Evolutionary conservation across 1,140 invertebrate species (phyloP).

Genomic region (Homalodisca vitripennis): DNA sequence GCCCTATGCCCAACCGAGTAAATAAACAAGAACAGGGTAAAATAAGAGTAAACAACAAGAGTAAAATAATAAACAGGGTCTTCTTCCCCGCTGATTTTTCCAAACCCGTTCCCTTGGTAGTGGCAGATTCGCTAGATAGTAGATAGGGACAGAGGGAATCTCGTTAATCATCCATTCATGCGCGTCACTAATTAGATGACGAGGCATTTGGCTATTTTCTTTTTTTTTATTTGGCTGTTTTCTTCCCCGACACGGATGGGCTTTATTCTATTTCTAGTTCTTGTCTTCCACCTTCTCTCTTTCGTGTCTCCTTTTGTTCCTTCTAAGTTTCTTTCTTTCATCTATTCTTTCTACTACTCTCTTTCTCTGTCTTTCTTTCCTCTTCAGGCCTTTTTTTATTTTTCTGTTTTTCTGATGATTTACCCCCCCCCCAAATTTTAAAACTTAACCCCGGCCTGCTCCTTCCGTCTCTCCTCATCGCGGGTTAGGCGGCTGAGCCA

Average conservation of each 20-base stretch:
- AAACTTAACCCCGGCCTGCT: not conserved
- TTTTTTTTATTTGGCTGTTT: slow-evolving; percentile 29
- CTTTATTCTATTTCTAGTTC: not conserved
- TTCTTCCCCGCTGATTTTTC: not conserved
- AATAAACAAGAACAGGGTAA: slow-evolving; percentile 63
- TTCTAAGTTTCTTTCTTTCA: not conserved
- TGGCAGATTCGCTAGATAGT: not conserved
- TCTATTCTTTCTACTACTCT: not conserved
- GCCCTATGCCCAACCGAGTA: slow-evolving; percentile 61
- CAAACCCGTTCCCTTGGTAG: not conserved
- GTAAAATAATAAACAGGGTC: not conserved
- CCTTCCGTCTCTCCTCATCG: not conserved
- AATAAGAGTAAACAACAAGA: slow-evolving; percentile 70
- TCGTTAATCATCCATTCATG: slow-evolving; percentile 53
- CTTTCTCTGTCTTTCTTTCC: not conserved
- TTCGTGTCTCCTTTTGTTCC: not conserved
- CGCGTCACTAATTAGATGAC: slow-evolving; percentile 57
- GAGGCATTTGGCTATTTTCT: slow-evolving; percentile 53
- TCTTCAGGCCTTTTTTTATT: not conserved
- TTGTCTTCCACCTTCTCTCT: not conserved
- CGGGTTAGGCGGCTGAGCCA: not conserved
- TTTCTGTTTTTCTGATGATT: too few relatives aligned
- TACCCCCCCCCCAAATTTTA: too few relatives aligned
- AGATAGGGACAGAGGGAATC: slow-evolving; percentile 45
- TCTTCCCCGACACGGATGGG: not conserved